phyloP scores from a whole-genome alignment of 2,888 invertebrate genomes.

The Agrochola lychnidis region DNA sequence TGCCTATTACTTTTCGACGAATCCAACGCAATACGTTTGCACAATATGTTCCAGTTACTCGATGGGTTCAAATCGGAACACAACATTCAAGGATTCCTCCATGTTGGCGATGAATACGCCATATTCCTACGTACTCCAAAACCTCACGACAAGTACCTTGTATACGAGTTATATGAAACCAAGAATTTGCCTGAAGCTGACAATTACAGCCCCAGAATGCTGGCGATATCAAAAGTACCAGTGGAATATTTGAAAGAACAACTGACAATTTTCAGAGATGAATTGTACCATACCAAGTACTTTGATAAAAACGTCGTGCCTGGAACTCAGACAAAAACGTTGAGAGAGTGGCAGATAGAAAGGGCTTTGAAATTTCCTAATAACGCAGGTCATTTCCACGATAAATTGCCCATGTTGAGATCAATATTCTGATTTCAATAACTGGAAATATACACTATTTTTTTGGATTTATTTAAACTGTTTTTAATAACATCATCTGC shows the following conservation, averaged over 20 bases:
- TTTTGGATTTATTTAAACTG: background rate
- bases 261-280: conserved; percentile 75
- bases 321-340: conserved; percentile 81
- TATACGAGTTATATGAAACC: conserved; percentile 84
- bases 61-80: conserved; percentile 82
- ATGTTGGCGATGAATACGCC: conserved; percentile 83
- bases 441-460: background rate
- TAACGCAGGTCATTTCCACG: conserved; percentile 62
- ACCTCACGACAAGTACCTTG: conserved; percentile 79
- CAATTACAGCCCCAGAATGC: conserved; percentile 75
- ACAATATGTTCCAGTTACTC: conserved; percentile 82
- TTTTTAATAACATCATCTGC: background rate
- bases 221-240: conserved; percentile 84
- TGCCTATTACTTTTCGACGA: conserved; percentile 58
- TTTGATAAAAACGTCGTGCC: conserved; percentile 79
- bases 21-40: conserved; percentile 76
- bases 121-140: conserved; percentile 79
- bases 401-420: conserved; percentile 73
- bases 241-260: conserved; percentile 82
- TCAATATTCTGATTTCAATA: conserved; percentile 65
- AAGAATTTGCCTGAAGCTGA: conserved; percentile 75
- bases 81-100: conserved; percentile 79
- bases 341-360: conserved; percentile 86
- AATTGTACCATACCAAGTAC: conserved; percentile 81
- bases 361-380: conserved; percentile 71